Evolutionary conservation across 2,113 vertebrate genomes (phyloP).

Genomic region (Callipepla squamata): DNA sequence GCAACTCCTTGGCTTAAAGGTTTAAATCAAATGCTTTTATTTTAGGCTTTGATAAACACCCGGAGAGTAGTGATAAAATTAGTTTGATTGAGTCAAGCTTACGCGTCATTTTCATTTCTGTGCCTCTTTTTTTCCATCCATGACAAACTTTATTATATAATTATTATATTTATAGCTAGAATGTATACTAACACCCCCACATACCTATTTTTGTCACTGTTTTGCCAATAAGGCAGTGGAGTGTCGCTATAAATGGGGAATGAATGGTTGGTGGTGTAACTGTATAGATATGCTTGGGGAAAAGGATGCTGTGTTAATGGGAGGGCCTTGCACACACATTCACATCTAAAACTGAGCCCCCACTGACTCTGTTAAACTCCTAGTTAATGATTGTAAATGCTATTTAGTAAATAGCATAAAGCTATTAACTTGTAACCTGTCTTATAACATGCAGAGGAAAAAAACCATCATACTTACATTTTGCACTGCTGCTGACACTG

Average conservation of each 20-base stretch:
- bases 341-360: background rate
- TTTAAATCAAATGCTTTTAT: background rate
- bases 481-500: slow-evolving; percentile 35
- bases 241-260: background rate
- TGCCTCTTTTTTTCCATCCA: background rate
- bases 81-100: background rate
- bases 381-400: background rate
- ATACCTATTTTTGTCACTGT: background rate
- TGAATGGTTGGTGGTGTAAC: background rate
- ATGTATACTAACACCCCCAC: background rate
- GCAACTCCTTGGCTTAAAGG: background rate
- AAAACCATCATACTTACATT: background rate
- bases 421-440: slow-evolving; percentile 17
- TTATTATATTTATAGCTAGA: background rate
- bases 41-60: background rate
- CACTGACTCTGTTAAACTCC: background rate
- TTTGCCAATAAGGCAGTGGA: background rate
- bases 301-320: background rate
- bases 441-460: background rate
- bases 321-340: background rate
- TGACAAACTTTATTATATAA: background rate
- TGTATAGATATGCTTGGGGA: background rate
- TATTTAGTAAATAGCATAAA: background rate
- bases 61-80: background rate
- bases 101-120: background rate